Evolutionary conservation across 2,113 vertebrate species (phyloP).

Genomic region (Baryphthengus martii): DNA sequence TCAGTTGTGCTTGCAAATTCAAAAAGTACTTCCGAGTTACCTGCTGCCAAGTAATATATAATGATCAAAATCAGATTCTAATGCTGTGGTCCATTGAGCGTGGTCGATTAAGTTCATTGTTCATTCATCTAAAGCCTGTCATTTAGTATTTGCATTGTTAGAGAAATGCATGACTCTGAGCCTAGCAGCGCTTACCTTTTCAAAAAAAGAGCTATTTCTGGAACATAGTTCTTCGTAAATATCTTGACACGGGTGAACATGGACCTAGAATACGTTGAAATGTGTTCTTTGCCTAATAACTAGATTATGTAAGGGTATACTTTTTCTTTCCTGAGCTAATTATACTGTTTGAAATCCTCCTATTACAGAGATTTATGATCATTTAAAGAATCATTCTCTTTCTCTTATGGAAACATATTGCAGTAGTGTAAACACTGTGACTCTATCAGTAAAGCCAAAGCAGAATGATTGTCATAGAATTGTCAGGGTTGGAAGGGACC

Average conservation of each 20-base stretch:
- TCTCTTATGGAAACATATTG: background rate
- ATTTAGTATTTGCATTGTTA: slow-evolving; percentile 1
- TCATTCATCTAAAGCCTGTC: background rate
- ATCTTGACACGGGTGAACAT: background rate
- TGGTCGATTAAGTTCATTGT: slow-evolving; percentile 18
- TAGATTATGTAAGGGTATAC: fast-evolving
- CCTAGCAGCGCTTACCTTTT: background rate
- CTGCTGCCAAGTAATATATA: background rate
- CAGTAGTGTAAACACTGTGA: background rate
- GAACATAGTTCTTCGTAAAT: background rate
- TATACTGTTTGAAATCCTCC: background rate
- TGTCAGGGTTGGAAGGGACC: too few species aligned
- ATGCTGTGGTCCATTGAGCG: background rate
- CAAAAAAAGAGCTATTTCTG: background rate
- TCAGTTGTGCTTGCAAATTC: background rate
- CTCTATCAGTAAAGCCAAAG: background rate
- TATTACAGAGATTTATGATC: background rate
- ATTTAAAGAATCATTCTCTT: background rate
- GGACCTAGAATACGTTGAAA: background rate
- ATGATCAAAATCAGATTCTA: slow-evolving; percentile 27
- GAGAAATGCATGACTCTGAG: background rate
- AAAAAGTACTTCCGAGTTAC: slow-evolving; percentile 2
- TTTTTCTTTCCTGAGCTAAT: background rate
- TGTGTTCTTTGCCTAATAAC: background rate
- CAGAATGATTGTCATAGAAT: background rate